Base-by-base conservation (phyloP, 2,113 vertebrate species). In the Hipposideros armiger region DNA sequence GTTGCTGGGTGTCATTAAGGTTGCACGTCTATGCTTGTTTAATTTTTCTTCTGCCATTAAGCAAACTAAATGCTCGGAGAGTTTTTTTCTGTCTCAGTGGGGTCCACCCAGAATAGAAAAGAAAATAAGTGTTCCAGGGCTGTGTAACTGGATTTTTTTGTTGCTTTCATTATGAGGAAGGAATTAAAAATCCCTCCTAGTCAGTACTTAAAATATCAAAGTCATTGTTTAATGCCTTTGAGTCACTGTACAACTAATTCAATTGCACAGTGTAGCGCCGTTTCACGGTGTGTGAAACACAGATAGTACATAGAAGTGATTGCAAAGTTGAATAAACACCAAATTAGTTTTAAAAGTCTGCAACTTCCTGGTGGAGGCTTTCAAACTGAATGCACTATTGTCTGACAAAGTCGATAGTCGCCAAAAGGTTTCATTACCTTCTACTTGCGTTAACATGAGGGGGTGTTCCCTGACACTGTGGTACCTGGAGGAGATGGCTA, bases 171-270 rank as follows among this genome's bases (percentile, higher is more conserved):
- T 99, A 98, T 98, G 97, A 98, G 97, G 97, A 98, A 98, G 98
- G 98, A 98, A 99, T 99, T 98, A 99, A 99, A 99, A 98, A 98
- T 98, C 98, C 98, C 98, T 99, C 97, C 98, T 98, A 98, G 98
- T 98, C 98, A 98, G 98, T 99, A 98, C 98, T 99, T 99, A 98
- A 98, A 98, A 99, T 99, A 99, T 99, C 98, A 98, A 98, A 99
- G 98, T 98, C 98, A 98, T 98, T 98, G 98, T 98, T 99, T 98
- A 99, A 98, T 98, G 98, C 98, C 98, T 98, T 98, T 99, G 98
- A 98, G 98, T 98, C 98, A 98, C 98, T 98, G 98, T 98, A 98
- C 98, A 97, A 98, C 98, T 98, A 99, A 99, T 99, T 99, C 98
- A 98, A 94, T 98, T 98, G 98, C 98, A 98, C 98, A 98, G 98